Percentiles rank a stretch among this genome's conserved stretches.
phyloP scores from a whole-genome alignment of 2,113 vertebrate genomes.

The Phalacrocorax aristotelis region DNA sequence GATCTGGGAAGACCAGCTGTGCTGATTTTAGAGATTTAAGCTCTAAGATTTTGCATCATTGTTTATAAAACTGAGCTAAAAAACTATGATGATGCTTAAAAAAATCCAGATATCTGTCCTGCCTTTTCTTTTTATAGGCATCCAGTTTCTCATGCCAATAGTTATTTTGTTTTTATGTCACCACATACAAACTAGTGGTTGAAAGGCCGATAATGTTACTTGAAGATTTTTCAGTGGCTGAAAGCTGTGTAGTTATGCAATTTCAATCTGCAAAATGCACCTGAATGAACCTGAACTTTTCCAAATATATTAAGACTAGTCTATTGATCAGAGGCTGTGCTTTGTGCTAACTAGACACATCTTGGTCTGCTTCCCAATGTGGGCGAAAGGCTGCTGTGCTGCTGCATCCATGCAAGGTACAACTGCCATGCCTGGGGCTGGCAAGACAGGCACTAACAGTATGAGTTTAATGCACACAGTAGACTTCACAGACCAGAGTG shows the following conservation, averaged over 20 bases:
- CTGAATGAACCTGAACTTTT: not conserved
- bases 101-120: not conserved
- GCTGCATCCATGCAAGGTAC: not conserved
- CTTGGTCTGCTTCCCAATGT: not conserved
- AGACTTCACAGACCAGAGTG: not conserved
- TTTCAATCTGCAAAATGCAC: not conserved
- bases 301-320: not conserved
- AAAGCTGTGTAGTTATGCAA: not conserved
- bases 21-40: not conserved
- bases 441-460: fast-evolving
- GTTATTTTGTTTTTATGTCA: not conserved
- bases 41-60: not conserved
- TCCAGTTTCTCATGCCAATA: not conserved
- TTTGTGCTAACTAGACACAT: not conserved
- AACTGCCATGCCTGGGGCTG: no score
- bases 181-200: not conserved
- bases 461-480: not conserved
- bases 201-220: not conserved
- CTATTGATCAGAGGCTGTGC: not conserved
- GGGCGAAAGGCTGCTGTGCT: not conserved
- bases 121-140: not conserved
- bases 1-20: not conserved
- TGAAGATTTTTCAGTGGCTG: not conserved
- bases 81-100: not conserved
- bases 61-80: not conserved